Percentiles rank a stretch among this genome's conserved stretches.
These are phyloP conservation scores for Podarcis cretensis DNA, from an alignment of 2,113 vertebrate genomes.

Conservation along the genomic window DNA sequence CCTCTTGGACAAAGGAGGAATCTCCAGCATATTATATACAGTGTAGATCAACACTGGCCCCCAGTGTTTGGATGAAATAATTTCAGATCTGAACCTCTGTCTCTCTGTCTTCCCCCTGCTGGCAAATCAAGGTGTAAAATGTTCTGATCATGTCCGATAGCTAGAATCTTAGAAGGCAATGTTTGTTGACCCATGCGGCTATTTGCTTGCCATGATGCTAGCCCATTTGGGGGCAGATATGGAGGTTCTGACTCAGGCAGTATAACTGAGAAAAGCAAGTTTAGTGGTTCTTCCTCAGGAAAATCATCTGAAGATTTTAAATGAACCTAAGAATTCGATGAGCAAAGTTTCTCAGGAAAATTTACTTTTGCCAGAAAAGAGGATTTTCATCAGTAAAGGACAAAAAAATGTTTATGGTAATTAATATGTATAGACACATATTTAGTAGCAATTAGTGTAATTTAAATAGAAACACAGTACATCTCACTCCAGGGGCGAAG, in stretches of 20 bases:
- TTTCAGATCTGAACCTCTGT: slow-evolving; percentile 18
- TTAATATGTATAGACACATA: no score
- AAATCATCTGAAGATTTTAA: background rate
- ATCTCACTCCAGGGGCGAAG: no score
- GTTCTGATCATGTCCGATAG: background rate
- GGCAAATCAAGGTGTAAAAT: fast-evolving
- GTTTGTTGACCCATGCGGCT: background rate
- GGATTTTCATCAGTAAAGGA: no score
- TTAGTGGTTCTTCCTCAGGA: background rate
- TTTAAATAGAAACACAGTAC: no score
- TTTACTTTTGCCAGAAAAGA: background rate
- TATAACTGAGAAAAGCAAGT: background rate
- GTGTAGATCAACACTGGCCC: slow-evolving; percentile 66
- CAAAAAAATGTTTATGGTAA: no score
- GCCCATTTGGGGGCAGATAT: background rate
- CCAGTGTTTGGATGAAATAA: slow-evolving; percentile 57
- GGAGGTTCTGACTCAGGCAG: background rate
- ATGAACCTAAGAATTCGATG: background rate
- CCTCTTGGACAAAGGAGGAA: slow-evolving; percentile 9
- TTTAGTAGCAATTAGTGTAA: no score
- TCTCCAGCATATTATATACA: background rate
- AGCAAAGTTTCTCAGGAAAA: background rate
- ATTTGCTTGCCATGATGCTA: background rate
- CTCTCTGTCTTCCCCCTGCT: background rate
- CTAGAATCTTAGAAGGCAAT: background rate